These are phyloP conservation scores for Struthidea cinerea DNA, from an alignment of 2,113 vertebrate genomes.

Conservation along the genomic window DNA sequence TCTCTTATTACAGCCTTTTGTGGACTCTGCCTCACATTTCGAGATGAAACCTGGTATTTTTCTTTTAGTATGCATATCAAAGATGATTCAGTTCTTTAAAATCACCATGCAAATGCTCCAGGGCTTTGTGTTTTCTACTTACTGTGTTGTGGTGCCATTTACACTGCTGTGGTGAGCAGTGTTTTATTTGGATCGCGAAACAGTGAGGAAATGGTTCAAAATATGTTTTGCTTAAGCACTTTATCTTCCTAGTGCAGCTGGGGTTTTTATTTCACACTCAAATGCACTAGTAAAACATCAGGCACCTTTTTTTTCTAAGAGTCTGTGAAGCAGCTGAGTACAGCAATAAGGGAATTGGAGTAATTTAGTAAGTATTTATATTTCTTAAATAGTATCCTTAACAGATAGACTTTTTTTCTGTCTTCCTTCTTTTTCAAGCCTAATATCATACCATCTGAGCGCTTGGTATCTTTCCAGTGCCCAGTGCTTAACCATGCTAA, in stretches of 20 bases:
- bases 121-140: not conserved
- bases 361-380: not conserved
- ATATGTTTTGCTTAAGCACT: not conserved
- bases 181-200: not conserved
- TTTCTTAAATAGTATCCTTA: not conserved
- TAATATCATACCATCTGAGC: not conserved
- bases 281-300: not conserved
- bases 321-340: not conserved
- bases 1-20: not conserved
- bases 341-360: not conserved
- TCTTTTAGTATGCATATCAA: not conserved
- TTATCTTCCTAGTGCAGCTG: conserved; percentile 44
- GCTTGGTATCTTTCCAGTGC: not conserved
- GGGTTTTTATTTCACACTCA: conserved; percentile 29
- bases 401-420: not conserved
- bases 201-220: not conserved
- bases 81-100: not conserved
- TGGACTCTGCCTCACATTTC: not conserved
- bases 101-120: not conserved
- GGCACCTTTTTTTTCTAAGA: not conserved
- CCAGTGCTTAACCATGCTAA: not conserved
- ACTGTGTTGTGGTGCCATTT: not conserved
- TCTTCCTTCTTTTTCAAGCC: not conserved
- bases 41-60: not conserved
- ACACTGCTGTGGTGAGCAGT: not conserved